A percentile compares a stretch with the other conserved stretches of the same genome.
phyloP scores from a whole-genome alignment of 2,113 vertebrate species.

The Octodon degus region DNA sequence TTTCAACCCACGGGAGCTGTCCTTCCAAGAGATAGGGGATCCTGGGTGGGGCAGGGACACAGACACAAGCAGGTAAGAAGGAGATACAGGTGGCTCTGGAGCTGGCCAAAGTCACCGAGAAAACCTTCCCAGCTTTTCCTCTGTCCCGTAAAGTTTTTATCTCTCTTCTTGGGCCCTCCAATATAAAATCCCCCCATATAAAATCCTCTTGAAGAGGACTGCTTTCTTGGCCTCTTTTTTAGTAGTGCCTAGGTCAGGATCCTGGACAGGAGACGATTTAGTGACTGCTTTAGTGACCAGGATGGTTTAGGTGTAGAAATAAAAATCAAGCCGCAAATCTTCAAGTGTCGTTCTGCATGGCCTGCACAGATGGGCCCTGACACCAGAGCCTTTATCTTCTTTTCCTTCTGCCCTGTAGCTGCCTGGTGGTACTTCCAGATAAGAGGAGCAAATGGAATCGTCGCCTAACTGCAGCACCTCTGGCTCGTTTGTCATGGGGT shows the following conservation, averaged over 20 bases:
- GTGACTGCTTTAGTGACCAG: background rate
- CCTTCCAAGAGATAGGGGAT: background rate
- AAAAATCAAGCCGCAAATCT: background rate
- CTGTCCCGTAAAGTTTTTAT: background rate
- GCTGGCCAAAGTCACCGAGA: background rate
- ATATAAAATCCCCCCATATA: background rate
- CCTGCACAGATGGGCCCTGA: accelerated
- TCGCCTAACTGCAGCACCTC: background rate
- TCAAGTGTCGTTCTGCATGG: background rate
- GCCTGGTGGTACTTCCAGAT: constrained; percentile 32
- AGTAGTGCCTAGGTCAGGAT: background rate
- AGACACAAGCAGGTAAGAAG: background rate
- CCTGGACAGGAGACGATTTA: background rate
- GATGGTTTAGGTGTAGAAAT: background rate
- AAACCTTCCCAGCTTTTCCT: background rate
- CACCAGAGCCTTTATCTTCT: background rate
- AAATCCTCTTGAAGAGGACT: background rate
- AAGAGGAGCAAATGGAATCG: constrained; percentile 26
- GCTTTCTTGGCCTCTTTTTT: background rate
- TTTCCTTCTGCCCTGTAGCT: constrained; percentile 54
- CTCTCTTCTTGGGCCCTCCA: background rate
- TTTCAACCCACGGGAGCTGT: background rate
- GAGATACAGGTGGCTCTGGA: background rate
- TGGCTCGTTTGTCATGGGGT: background rate
- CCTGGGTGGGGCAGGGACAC: background rate